phyloP scores from a whole-genome alignment of 2,797 vertebrate genomes.

The Argyrosomus regius region DNA sequence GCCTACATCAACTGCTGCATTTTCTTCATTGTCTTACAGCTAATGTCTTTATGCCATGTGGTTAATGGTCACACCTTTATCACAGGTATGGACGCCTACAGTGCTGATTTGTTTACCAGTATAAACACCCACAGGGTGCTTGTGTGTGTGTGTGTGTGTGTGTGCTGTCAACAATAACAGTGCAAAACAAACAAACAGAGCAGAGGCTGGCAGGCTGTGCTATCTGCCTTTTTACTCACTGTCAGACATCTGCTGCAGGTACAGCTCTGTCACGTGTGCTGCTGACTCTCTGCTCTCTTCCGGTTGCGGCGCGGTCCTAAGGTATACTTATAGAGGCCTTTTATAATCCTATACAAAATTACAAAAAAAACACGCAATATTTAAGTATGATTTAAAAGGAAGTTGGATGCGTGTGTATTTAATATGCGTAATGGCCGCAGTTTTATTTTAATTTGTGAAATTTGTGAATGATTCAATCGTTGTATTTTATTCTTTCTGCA shows the following conservation, averaged over 20 bases:
- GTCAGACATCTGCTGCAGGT: not conserved
- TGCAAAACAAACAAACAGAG: not conserved
- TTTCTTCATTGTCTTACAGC: too few relatives aligned
- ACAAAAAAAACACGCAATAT: fast-evolving
- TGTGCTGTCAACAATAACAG: not conserved
- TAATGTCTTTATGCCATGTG: too few relatives aligned
- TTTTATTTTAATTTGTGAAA: fast-evolving
- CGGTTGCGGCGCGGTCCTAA: slow-evolving; percentile 52
- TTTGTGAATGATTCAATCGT: fast-evolving
- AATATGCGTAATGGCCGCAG: fast-evolving
- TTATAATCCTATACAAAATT: slow-evolving; percentile 49
- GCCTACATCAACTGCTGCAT: too few relatives aligned
- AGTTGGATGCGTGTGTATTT: fast-evolving
- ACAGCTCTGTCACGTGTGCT: slow-evolving; percentile 37
- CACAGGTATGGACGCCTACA: not conserved
- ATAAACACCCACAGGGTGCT: not conserved
- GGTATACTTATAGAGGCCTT: not conserved
- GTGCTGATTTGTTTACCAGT: not conserved
- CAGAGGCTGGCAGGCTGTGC: not conserved
- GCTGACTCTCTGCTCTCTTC: slow-evolving; percentile 47
- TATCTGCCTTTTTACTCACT: not conserved
- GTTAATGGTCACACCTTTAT: not conserved
- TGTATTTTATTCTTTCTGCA: fast-evolving
- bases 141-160: not conserved
- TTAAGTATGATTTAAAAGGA: fast-evolving